These are phyloP conservation scores for Falco rusticolus DNA, from an alignment of 2,797 vertebrate genomes.

Conservation along the genomic window DNA sequence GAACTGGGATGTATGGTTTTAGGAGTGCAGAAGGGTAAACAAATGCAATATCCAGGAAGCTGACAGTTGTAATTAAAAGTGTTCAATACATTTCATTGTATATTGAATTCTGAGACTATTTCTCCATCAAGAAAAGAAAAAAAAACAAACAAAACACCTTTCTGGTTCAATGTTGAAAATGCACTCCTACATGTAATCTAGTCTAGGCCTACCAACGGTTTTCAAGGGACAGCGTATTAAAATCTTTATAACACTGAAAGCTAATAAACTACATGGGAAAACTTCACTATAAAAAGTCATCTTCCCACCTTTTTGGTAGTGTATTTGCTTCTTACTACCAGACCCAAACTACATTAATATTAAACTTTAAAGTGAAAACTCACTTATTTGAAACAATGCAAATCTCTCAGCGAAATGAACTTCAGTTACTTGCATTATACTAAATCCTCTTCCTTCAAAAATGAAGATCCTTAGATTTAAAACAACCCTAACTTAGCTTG, in stretches of 20 bases:
- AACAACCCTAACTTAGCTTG: neutral
- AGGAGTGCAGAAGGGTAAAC: neutral
- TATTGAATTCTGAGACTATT: neutral
- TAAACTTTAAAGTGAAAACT: neutral
- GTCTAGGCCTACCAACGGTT: neutral
- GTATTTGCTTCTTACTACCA: neutral
- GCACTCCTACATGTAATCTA: neutral
- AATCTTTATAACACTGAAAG: neutral
- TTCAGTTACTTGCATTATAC: neutral
- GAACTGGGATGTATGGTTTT: neutral
- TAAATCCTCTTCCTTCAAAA: neutral
- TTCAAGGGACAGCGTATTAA: neutral
- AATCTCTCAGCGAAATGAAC: neutral
- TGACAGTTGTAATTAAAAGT: neutral
- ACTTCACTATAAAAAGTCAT: neutral
- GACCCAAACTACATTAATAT: neutral
- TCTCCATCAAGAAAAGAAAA: neutral
- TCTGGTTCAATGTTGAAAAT: neutral
- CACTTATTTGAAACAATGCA: neutral
- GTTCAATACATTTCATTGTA: neutral
- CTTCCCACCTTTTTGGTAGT: neutral
- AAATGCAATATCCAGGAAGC: neutral
- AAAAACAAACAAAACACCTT: fast-evolving
- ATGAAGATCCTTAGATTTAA: neutral
- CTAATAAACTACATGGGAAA: neutral